These are phyloP conservation scores for Melanotus villosus DNA, from an alignment of 2,888 invertebrate genomes.

Conservation along the genomic window DNA sequence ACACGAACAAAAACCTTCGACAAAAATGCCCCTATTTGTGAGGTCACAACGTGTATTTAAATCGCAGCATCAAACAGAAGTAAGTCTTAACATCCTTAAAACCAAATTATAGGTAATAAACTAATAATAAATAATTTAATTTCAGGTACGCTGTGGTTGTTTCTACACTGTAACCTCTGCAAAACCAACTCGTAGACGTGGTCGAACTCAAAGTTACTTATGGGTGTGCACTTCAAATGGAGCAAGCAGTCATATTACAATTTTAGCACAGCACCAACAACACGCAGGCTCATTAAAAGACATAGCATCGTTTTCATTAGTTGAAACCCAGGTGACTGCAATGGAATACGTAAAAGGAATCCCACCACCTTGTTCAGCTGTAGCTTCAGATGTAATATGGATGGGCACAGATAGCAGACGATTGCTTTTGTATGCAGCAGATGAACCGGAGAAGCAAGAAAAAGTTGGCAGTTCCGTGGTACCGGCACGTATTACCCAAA, in stretches of 20 bases:
- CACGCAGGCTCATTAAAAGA: constrained; percentile 83
- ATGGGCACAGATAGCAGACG: constrained; percentile 90
- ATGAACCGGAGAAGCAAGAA: constrained; percentile 89
- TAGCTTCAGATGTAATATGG: constrained; percentile 85
- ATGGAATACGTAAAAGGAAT: constrained; percentile 87
- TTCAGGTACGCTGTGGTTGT: constrained; percentile 90
- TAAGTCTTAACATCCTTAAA: too few species aligned
- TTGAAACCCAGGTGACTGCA: constrained; percentile 84
- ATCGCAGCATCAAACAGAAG: constrained; percentile 89
- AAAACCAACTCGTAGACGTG: constrained; percentile 73
- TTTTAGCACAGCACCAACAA: constrained; percentile 81
- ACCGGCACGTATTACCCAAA: constrained; percentile 80
- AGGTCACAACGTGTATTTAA: constrained; percentile 89
- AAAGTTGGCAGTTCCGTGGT: constrained; percentile 80
- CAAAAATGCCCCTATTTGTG: constrained; percentile 93
- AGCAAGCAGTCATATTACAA: constrained; percentile 82
- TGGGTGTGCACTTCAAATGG: constrained; percentile 93
- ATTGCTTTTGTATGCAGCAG: constrained; percentile 85
- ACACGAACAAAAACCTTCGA: constrained; percentile 84
- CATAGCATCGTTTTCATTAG: constrained; percentile 82
- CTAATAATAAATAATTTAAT: too few species aligned
- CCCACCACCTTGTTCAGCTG: constrained; percentile 63
- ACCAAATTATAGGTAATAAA: too few species aligned
- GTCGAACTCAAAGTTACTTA: constrained; percentile 84
- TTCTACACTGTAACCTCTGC: constrained; percentile 83